These are phyloP conservation scores for Stigmatopora argus DNA, from an alignment of 2,113 vertebrate genomes.

Conservation along the genomic window DNA sequence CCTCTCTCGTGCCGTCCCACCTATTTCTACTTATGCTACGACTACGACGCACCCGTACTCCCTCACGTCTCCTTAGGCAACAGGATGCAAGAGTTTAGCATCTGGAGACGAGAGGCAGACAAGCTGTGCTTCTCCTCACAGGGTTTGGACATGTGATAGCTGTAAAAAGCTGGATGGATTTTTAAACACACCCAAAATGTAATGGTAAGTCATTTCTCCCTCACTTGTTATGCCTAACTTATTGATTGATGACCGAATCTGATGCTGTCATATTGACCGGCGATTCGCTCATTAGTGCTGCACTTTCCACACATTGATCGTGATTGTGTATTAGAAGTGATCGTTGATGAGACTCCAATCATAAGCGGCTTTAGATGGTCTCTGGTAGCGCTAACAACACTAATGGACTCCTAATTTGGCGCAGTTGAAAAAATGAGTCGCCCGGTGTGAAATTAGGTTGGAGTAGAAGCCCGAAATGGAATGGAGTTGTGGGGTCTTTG, in stretches of 20 bases:
- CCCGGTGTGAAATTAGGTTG: slow-evolving; percentile 2
- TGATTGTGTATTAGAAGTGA: slow-evolving; percentile 18
- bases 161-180: slow-evolving; percentile 2
- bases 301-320: slow-evolving; percentile 24
- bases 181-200: slow-evolving; percentile 22
- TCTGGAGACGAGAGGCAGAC: slow-evolving; percentile 31
- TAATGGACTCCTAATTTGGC: slow-evolving; percentile 49
- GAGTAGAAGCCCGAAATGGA: slow-evolving; percentile 13
- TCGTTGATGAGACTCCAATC: slow-evolving; percentile 11
- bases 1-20: slow-evolving; percentile 27
- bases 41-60: slow-evolving; percentile 3
- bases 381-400: slow-evolving; percentile 52
- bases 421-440: slow-evolving; percentile 30
- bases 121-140: slow-evolving; percentile 25
- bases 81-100: slow-evolving; percentile 8
- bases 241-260: slow-evolving; percentile 32
- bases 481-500: slow-evolving; percentile 15
- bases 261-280: background rate
- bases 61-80: slow-evolving; percentile 26
- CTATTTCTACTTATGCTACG: slow-evolving; percentile 8
- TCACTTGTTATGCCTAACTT: slow-evolving; percentile 31
- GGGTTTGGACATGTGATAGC: slow-evolving; percentile 33
- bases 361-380: slow-evolving; percentile 9
- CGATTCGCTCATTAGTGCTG: slow-evolving; percentile 15
- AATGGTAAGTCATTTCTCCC: slow-evolving; percentile 37